phyloP scores from a whole-genome alignment of 2,797 vertebrate species.

The Acanthurus tractus region DNA sequence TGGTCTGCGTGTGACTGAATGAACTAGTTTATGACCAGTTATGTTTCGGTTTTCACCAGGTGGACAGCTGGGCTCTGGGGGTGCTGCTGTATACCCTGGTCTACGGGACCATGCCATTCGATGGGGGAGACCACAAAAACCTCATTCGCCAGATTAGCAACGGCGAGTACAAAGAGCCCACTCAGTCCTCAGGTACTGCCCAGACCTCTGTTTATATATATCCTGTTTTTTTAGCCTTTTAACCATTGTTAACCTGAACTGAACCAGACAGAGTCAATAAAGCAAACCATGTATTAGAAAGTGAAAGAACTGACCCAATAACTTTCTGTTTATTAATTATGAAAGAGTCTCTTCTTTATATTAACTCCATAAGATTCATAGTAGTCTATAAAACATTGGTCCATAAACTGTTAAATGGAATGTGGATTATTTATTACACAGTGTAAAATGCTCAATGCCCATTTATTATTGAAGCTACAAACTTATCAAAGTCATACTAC shows the following conservation, averaged over 20 bases:
- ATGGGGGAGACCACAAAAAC: slow-evolving; percentile 98
- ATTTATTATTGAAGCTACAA: background rate
- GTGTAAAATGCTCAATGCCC: background rate
- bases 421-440: background rate
- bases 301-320: slow-evolving; percentile 2
- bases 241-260: background rate
- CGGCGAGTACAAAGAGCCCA: slow-evolving; percentile 97
- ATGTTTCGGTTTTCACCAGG: slow-evolving; percentile 81
- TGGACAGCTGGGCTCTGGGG: slow-evolving; percentile 99
- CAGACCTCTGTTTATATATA: background rate
- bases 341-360: slow-evolving; percentile 5
- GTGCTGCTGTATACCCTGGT: slow-evolving; percentile 98
- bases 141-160: slow-evolving; percentile 99
- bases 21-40: background rate
- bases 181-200: slow-evolving; percentile 95
- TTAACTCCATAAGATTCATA: slow-evolving; percentile 33
- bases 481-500: too few species aligned
- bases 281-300: background rate
- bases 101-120: slow-evolving; percentile 99
- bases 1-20: background rate
- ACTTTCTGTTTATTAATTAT: slow-evolving; percentile 18
- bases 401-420: slow-evolving; percentile 8
- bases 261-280: slow-evolving; percentile 20
- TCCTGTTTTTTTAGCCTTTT: background rate
- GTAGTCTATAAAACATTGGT: slow-evolving; percentile 5